Evolutionary conservation across 2,888 invertebrate species (phyloP), one percentile per base, ranked within the genome.

Genomic region (Acheta domesticus): DNA sequence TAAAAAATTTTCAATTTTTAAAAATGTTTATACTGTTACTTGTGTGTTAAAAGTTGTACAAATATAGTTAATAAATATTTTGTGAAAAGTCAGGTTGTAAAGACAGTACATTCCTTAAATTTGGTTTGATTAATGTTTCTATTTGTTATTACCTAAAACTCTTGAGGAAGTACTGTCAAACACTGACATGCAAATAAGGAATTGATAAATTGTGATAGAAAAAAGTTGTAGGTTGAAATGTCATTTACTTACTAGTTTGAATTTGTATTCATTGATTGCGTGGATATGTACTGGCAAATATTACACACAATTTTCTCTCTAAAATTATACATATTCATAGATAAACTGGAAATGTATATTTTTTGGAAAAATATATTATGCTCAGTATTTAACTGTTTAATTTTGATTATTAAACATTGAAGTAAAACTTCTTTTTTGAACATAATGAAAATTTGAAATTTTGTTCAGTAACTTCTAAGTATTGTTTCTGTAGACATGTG

Each of bases 161-260:
- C 62, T 62, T 14, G 62, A 62, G n/a, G 62, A 62, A 62, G 62
- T 62, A 62, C 62, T 62, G n/a, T 62, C n/a, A 19, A 62, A 62
- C 62, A 62, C 62, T 62, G 62, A 62, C 62, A 62, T 62, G 62
- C 62, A n/a, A 14, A 62, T 62, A 62, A 62, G 62, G 62, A 62
- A 62, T 62, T 62, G 62, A 62, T 62, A 62, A 62, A 62, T 62
- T 62, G 62, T 62, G 62, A 62, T 62, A 62, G 62, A 62, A 62
- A 62, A 19, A n/a, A 62, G 14, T 62, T 62, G 62, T 62, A 62
- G 62, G 62, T 62, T 62, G n/a, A 19, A 62, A 62, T 62, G 62
- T 62, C 62, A 62, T 62, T 62, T 62, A 62, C 62, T 1, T 62
- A 62, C n/a, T 62, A 62, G 62, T 36, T 36, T 36, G 62, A 62